Evolutionary conservation across 2,888 invertebrate genomes (phyloP), one percentile per base, ranked within the genome.

Genomic region (Hemicrepidius hirtus): DNA sequence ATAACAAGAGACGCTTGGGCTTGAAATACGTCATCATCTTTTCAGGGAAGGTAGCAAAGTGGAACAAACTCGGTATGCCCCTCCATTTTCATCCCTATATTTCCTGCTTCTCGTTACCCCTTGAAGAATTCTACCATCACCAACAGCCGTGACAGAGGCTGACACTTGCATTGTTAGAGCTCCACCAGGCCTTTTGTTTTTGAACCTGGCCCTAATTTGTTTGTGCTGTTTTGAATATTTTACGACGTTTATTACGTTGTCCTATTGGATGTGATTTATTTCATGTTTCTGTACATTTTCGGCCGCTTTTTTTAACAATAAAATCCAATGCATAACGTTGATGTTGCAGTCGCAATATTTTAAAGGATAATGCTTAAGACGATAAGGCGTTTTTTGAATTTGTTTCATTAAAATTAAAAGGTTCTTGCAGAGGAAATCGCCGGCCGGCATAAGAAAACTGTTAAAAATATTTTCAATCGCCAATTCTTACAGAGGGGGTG

Each of bases 121-220:
- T 76, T 67, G 57, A 74, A 76, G 73, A 71, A 71, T 70, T 75
- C 70, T 76, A 70, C 75, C 76, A 77, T 75, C 77, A 79, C 74
- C 75, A 75, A 75, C 80, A 80, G 80, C 78, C 80, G 78, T 81
- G 80, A 79, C 81, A 79, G 78, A 81, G 78, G 57, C 80, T 81
- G 82, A 82, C 82, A 82, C 80, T 81, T 79, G 80, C 78, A 81
- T 81, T 83, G 81, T 83, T 80, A 79, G 78, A 76, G 77, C 77
- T 80, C 79, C 79, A 78, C 77, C 77, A 69, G 72, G 76, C 41
- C 83, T 80, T 82, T 84, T 83, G 83, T 83, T 80, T 83, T 79
- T 79, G 77, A 78, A 77, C 78, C 77, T 78, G 79, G 80, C 80
- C 79, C 81, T 83, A 83, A 84, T 83, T 83, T 83, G 80, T 80